phyloP scores from a whole-genome alignment of 2,113 vertebrate species.

The Thermophis baileyi region DNA sequence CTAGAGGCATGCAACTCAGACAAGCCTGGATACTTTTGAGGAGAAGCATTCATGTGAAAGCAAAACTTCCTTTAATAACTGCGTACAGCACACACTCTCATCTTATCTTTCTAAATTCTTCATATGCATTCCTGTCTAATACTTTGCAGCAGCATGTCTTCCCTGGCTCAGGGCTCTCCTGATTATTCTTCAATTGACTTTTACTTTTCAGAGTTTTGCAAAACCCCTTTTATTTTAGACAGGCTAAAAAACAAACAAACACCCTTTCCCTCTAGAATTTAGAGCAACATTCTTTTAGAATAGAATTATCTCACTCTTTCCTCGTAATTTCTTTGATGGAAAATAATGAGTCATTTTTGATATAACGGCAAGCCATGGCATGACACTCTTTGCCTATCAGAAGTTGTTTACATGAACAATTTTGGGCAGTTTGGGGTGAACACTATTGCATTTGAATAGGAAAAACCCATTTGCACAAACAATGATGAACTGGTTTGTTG shows the following conservation, averaged over 20 bases:
- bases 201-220: not conserved
- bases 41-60: constrained; percentile 12
- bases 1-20: not conserved
- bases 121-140: not conserved
- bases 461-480: not conserved
- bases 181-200: not conserved
- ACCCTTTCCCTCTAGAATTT: not conserved
- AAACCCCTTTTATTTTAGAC: not conserved
- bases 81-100: not conserved
- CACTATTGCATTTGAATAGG: not conserved
- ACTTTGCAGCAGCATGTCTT: not conserved
- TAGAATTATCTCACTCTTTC: not conserved
- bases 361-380: not conserved
- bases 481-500: not conserved
- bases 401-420: not conserved
- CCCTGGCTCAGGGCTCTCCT: not conserved
- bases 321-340: not conserved
- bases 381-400: not conserved
- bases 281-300: not conserved
- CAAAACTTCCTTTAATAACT: constrained; percentile 4
- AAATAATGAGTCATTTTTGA: not conserved
- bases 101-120: not conserved
- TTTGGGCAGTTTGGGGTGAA: not conserved
- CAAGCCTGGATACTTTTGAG: not conserved
- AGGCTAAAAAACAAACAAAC: not conserved